A percentile compares a stretch with the other conserved stretches of the same genome.
phyloP scores from a whole-genome alignment of 2,888 invertebrate species.

The Ecdyonurus torrentis region DNA sequence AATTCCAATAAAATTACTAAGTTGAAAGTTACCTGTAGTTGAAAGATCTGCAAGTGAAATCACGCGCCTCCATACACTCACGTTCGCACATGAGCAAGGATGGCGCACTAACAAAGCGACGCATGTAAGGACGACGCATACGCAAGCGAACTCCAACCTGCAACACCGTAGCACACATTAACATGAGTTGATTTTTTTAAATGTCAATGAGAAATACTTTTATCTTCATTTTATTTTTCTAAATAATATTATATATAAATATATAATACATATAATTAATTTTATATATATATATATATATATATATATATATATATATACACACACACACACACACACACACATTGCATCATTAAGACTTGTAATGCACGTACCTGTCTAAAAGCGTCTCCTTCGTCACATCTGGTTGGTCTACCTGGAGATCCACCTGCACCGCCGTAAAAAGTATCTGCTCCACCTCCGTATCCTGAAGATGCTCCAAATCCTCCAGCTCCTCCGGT shows the following conservation, averaged over 20 bases:
- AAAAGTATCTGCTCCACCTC: conserved; percentile 5
- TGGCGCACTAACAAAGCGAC: conserved; percentile 53
- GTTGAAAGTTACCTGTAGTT: conserved; percentile 71
- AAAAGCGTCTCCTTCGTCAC: conserved; percentile 67
- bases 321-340: no score
- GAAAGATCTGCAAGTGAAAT: conserved; percentile 73
- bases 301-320: no score
- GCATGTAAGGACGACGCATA: conserved; percentile 59
- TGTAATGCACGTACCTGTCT: conserved; percentile 37
- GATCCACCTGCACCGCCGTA: background rate
- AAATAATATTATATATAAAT: no score
- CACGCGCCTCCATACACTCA: conserved; percentile 65
- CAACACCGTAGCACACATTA: background rate
- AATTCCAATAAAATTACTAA: no score
- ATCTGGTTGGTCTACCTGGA: conserved; percentile 27
- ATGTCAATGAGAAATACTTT: background rate
- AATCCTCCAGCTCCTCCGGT: conserved; percentile 3
- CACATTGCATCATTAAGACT: no score
- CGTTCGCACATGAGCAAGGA: conserved; percentile 66
- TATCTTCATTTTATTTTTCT: no score
- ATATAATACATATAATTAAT: no score
- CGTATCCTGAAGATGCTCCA: conserved; percentile 6
- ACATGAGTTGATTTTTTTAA: background rate
- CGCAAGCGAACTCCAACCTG: conserved; percentile 55
- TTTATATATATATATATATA: no score